Evolutionary conservation across 2,797 vertebrate species (phyloP).

Genomic region (Sebastes kiyomatsui): DNA sequence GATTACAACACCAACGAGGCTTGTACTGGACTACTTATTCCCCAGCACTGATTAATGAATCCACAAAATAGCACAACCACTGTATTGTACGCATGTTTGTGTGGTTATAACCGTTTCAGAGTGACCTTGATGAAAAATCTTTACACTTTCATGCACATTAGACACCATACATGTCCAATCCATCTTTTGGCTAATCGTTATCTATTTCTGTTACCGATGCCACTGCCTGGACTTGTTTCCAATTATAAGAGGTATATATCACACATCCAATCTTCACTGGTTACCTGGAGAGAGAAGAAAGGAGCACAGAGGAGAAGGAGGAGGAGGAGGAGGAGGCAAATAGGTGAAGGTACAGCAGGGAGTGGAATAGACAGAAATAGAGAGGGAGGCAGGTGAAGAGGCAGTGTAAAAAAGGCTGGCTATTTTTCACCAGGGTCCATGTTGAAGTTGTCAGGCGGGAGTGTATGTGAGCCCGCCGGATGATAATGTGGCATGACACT

Average conservation of each 20-base stretch:
- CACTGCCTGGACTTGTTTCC: constrained; percentile 55
- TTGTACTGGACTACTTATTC: constrained; percentile 28
- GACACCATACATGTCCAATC: constrained; percentile 62
- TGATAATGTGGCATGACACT: constrained; percentile 99
- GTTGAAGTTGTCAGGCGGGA: constrained; percentile 94
- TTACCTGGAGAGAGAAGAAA: constrained; percentile 63
- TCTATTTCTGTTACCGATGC: constrained; percentile 60
- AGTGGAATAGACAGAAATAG: constrained; percentile 53
- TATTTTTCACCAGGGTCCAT: constrained; percentile 88
- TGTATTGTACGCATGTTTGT: constrained; percentile 50
- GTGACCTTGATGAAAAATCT: constrained; percentile 73
- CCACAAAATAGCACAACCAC: constrained; percentile 19
- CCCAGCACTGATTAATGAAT: constrained; percentile 52
- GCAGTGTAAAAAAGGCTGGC: constrained; percentile 43
- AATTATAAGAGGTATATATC: constrained; percentile 68
- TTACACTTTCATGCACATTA: constrained; percentile 71
- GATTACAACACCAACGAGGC: constrained; percentile 26
- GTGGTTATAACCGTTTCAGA: constrained; percentile 58
- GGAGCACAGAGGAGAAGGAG: constrained; percentile 13
- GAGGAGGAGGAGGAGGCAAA: constrained; percentile 17
- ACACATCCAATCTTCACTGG: constrained; percentile 54
- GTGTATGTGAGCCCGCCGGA: constrained; percentile 91
- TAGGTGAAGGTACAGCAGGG: constrained; percentile 55
- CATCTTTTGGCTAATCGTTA: constrained; percentile 63
- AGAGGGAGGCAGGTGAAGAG: constrained; percentile 53